phyloP scores from a whole-genome alignment of 2,797 vertebrate species.

The Phoeniculus purpureus region DNA sequence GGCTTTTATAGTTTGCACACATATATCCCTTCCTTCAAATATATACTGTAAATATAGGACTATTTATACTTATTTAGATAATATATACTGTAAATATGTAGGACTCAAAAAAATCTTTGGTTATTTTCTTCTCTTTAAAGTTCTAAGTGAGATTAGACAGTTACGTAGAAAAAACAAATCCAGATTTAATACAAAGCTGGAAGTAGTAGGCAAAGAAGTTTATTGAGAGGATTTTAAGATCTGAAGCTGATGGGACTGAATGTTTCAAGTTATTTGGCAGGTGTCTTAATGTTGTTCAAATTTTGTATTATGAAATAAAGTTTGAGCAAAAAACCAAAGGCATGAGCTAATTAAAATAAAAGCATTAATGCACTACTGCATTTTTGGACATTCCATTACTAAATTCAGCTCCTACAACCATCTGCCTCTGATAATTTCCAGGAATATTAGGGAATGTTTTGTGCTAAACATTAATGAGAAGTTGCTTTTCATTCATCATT shows the following conservation, averaged over 20 bases:
- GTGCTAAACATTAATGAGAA: background rate
- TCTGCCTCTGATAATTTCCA: background rate
- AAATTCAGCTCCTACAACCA: background rate
- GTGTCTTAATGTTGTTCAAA: background rate
- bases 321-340: background rate
- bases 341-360: background rate
- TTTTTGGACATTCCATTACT: background rate
- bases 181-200: background rate
- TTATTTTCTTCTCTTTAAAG: background rate
- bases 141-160: background rate
- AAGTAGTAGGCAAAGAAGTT: background rate
- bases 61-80: no score
- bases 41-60: background rate
- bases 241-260: background rate
- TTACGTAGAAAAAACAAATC: background rate
- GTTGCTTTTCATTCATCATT: constrained; percentile 30
- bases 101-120: background rate
- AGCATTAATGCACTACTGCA: background rate
- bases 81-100: background rate
- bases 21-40: background rate
- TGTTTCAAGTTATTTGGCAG: background rate
- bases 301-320: background rate
- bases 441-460: background rate
- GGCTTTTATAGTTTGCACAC: background rate
- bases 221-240: background rate